Percentiles rank a stretch among this genome's conserved stretches.
These are phyloP conservation scores for Xenopus laevis DNA, from an alignment of 2,113 vertebrate genomes.

Conservation along the genomic window DNA sequence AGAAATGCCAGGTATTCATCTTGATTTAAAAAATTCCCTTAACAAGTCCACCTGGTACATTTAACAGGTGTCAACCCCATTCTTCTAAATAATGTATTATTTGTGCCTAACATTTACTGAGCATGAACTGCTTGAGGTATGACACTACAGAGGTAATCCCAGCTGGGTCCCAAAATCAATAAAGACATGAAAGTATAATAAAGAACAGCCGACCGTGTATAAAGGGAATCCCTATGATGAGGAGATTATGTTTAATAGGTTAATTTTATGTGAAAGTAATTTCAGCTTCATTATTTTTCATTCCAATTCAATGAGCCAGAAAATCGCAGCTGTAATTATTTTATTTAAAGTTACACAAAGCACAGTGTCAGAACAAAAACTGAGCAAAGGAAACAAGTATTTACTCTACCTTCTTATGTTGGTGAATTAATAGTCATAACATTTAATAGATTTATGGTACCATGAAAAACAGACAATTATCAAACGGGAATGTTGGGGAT, in stretches of 20 bases:
- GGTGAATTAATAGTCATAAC: not conserved
- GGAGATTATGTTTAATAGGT: conserved; percentile 10
- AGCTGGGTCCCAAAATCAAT: not conserved
- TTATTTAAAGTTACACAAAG: not conserved
- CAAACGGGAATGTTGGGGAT: too few relatives aligned
- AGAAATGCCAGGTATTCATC: too few relatives aligned
- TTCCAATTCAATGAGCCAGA: conserved; percentile 2
- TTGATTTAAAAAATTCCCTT: too few relatives aligned
- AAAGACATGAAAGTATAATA: not conserved
- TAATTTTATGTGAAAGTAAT: not conserved
- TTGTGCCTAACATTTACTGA: not conserved
- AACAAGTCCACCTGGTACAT: not conserved
- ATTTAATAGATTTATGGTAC: too few relatives aligned
- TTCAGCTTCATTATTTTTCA: conserved; percentile 8
- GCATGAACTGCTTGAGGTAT: not conserved
- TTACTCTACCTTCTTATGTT: not conserved
- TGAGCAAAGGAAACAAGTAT: not conserved
- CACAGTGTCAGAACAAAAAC: not conserved
- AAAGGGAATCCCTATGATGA: conserved; percentile 10
- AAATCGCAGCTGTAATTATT: not conserved
- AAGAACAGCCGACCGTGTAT: not conserved
- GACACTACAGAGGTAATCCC: not conserved
- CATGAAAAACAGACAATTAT: too few relatives aligned
- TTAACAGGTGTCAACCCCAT: not conserved
- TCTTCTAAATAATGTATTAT: not conserved